Evolutionary conservation across 1,140 invertebrate genomes (phyloP), one percentile per base, ranked within the genome.

Genomic region (Ips nitidus): DNA sequence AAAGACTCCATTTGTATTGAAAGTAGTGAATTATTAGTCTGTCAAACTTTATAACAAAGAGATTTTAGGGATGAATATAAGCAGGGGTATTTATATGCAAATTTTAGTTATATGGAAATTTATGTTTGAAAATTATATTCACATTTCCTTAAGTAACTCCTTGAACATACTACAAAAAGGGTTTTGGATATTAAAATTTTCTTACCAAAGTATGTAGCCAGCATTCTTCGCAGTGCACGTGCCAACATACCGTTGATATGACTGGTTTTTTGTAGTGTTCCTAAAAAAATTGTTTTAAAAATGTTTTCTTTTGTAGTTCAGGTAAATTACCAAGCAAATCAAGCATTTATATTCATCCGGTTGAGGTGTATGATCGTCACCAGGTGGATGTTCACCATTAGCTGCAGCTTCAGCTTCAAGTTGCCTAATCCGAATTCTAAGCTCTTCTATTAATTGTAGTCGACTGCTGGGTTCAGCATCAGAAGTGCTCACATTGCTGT

Each of bases 211-310:
- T 90, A 76, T 88, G 87, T 38, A 92, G 81, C 91, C 91, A 93
- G 76, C 91, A 93, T 74, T 90, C 86, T 80, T 93, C 90, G 76
- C 91, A 93, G 75, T 93, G 90, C 4, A 93, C 90, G 80, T 93
- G 91, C 91, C 91, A 93, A 79, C 91, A 93, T 71, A 88, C 88
- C 39, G 91, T 88, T 0, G 91, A 92, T 41, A 90, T 90, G 47
- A 93, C 86, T 52, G 91, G 90, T 75, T 89, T 89, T 71, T 86
- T 88, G 76, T 90, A 92, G 66, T 80, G 78, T 71, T 80, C 79
- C 79, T 80, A 63, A 66, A 77, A 77, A 61, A 75, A 69, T 7
- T 41, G 4, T 53, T 41, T 36, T 40, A 70, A 40, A 45, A 41
- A 41, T 39, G 5, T 6, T 50, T 3, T 8, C 45, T 8, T 2